Evolutionary conservation across 2,113 vertebrate species (phyloP).

Genomic region (Oostethus manadensis): DNA sequence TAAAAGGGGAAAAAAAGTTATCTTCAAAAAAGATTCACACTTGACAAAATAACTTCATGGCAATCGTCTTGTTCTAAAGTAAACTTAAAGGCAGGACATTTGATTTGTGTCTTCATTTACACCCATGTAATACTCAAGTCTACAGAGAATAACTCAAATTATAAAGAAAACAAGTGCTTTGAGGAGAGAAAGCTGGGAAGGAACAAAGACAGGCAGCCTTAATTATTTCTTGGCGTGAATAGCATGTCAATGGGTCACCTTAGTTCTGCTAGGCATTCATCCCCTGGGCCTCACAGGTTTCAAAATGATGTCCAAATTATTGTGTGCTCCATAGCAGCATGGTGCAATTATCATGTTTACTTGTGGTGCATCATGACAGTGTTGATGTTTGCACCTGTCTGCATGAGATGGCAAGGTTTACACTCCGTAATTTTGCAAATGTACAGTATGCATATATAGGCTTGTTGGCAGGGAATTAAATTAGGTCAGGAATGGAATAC

Average conservation of each 20-base stretch:
- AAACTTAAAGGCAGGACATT: conserved; percentile 32
- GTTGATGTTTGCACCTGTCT: conserved; percentile 78
- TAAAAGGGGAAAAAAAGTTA: conserved; percentile 19
- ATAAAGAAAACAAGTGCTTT: conserved; percentile 70
- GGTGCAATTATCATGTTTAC: conserved; percentile 71
- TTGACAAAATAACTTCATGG: conserved; percentile 14
- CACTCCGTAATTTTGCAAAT: conserved; percentile 73
- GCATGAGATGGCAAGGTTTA: conserved; percentile 62
- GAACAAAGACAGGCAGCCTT: conserved; percentile 76
- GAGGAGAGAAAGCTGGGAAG: conserved; percentile 64
- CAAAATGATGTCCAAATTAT: conserved; percentile 79
- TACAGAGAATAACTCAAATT: conserved; percentile 66
- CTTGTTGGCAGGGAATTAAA: conserved; percentile 76
- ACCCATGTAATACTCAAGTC: conserved; percentile 56
- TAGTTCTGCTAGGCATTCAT: conserved; percentile 59
- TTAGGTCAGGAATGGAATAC: conserved; percentile 79
- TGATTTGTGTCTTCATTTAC: conserved; percentile 43
- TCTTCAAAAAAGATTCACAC: conserved; percentile 9
- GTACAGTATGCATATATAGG: conserved; percentile 80
- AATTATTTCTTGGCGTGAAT: conserved; percentile 76
- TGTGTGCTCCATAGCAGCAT: conserved; percentile 65
- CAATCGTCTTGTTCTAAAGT: neutral
- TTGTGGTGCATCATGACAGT: conserved; percentile 70
- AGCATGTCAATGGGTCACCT: conserved; percentile 76
- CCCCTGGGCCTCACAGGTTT: conserved; percentile 69